Conservation (phyloP, 2,113 vertebrate species). For the Tiliqua scincoides region DNA sequence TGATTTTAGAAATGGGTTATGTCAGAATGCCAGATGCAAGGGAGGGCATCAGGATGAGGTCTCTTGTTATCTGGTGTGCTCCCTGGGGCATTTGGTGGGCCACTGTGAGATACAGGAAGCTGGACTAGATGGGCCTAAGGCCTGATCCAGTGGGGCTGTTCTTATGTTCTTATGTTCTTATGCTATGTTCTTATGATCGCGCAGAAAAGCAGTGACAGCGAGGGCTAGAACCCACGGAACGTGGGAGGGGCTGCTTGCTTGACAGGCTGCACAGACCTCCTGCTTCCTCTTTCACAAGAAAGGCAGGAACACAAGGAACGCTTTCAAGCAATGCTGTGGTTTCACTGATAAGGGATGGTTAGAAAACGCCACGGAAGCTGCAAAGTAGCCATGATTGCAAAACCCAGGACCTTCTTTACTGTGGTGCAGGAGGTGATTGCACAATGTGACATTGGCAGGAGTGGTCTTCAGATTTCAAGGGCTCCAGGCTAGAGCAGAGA, state of each 20-base stretch:
- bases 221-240: constrained; percentile 26
- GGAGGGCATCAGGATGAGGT: too few species aligned
- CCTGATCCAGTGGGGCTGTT: too few species aligned
- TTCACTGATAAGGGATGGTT: constrained; percentile 62
- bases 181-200: too few species aligned
- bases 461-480: background rate
- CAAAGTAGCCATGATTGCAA: constrained; percentile 61
- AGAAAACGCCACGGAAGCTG: constrained; percentile 65
- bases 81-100: too few species aligned
- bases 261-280: constrained; percentile 60
- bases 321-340: constrained; percentile 55
- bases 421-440: constrained; percentile 35
- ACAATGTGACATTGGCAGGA: constrained; percentile 38
- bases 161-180: too few species aligned
- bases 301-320: constrained; percentile 21
- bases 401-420: constrained; percentile 61
- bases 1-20: too few species aligned
- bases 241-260: constrained; percentile 63
- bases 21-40: too few species aligned
- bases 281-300: constrained; percentile 56
- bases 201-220: background rate
- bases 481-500: background rate
- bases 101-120: too few species aligned
- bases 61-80: too few species aligned
- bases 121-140: too few species aligned